A percentile compares a stretch with the other conserved stretches of the same genome.
phyloP scores from a whole-genome alignment of 1,140 invertebrate genomes.

The Mycetomoellerius zeteki region DNA sequence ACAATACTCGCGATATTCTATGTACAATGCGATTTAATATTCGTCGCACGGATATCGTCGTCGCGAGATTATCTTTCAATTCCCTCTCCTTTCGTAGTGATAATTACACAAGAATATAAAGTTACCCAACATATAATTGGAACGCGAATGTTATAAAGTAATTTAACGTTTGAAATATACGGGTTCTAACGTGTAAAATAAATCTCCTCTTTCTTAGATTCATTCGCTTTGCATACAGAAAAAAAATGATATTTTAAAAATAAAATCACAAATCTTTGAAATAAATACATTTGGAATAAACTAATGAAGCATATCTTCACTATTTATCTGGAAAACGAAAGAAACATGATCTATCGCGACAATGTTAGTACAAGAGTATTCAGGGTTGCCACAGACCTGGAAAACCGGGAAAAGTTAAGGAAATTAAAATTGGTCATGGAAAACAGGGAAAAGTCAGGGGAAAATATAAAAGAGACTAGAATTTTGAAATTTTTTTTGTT shows the following conservation, averaged over 20 bases:
- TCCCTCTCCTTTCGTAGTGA: background rate
- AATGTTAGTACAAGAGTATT: too few species aligned
- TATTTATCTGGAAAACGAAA: slow-evolving; percentile 1
- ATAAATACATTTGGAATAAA: slow-evolving; percentile 5
- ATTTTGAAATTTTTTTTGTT: too few species aligned
- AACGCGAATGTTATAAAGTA: background rate
- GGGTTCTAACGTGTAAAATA: background rate
- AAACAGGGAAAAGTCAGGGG: too few species aligned
- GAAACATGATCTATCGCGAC: background rate
- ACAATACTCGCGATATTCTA: background rate
- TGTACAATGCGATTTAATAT: background rate
- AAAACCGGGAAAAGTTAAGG: too few species aligned
- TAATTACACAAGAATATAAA: background rate
- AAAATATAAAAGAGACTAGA: too few species aligned
- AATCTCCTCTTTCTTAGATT: background rate
- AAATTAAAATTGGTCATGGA: too few species aligned
- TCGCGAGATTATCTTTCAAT: background rate
- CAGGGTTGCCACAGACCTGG: too few species aligned
- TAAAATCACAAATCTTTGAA: background rate
- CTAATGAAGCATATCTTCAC: background rate
- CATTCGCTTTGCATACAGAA: background rate
- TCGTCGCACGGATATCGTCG: background rate
- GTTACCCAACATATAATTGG: background rate
- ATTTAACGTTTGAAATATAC: background rate
- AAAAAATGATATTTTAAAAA: background rate